phyloP scores from a whole-genome alignment of 1,140 invertebrate genomes.

The Eriocheir sinensis region DNA sequence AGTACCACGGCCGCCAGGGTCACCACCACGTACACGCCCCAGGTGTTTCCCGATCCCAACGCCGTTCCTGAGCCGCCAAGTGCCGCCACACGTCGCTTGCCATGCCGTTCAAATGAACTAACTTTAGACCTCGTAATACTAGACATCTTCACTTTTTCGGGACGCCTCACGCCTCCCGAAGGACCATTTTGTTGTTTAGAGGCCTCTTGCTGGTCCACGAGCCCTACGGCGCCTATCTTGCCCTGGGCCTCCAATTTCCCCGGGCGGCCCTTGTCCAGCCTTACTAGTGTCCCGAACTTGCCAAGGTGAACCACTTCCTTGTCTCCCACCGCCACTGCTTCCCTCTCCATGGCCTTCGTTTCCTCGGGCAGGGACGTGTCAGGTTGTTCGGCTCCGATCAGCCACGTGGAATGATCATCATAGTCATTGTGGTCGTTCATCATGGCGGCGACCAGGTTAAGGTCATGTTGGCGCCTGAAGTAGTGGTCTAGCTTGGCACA shows the following conservation, averaged over 20 bases:
- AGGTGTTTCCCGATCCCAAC: neutral
- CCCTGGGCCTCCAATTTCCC: neutral
- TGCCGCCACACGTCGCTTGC: neutral
- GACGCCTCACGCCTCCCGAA: neutral
- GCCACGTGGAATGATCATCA: neutral
- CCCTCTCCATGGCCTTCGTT: neutral
- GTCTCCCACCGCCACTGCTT: neutral
- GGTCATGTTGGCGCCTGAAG: slow-evolving; percentile 70
- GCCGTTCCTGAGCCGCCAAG: neutral
- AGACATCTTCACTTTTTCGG: neutral
- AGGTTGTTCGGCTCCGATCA: neutral
- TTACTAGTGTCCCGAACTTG: neutral
- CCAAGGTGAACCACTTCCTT: neutral
- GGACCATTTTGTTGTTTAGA: neutral
- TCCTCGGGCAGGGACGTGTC: neutral
- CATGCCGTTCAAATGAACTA: neutral
- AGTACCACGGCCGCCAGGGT: slow-evolving; percentile 66
- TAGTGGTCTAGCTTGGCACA: slow-evolving; percentile 70
- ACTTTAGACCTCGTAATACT: neutral
- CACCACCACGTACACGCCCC: slow-evolving; percentile 67
- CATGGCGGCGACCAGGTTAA: slow-evolving; percentile 68
- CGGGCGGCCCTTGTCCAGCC: neutral
- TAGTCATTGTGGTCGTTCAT: slow-evolving; percentile 60
- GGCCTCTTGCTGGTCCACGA: neutral
- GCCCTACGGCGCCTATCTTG: neutral